Percentiles rank a stretch among this genome's conserved stretches.
phyloP scores from a whole-genome alignment of 2,113 vertebrate species.

The Melanerpes aurifrons region DNA sequence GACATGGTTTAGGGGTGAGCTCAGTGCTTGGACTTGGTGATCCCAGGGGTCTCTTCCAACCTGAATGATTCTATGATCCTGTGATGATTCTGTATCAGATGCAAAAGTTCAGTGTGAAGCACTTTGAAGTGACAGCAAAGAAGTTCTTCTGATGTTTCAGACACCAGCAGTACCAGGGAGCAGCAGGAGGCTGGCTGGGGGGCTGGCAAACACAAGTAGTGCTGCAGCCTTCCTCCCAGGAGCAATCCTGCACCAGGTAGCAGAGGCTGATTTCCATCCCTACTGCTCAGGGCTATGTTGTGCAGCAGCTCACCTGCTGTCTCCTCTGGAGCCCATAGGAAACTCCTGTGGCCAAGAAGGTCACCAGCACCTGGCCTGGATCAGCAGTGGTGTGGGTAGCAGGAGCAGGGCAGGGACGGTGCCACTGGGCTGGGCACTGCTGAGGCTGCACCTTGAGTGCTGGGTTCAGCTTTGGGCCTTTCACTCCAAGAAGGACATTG shows the following conservation, averaged over 20 bases:
- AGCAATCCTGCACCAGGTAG: background rate
- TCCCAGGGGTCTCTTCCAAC: too few relatives aligned
- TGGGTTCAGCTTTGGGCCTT: too few relatives aligned
- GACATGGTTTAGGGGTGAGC: too few relatives aligned
- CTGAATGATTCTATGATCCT: too few relatives aligned
- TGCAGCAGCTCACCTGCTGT: background rate
- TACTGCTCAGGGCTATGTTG: background rate
- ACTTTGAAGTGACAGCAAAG: background rate
- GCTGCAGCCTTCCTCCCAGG: background rate
- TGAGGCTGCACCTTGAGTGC: too few relatives aligned
- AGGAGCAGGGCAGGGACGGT: too few relatives aligned
- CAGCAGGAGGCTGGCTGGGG: background rate
- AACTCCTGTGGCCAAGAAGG: rapidly evolving
- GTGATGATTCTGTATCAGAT: too few relatives aligned
- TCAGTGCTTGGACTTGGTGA: too few relatives aligned
- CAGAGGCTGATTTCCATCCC: rapidly evolving
- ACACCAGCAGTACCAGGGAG: background rate
- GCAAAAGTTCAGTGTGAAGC: background rate
- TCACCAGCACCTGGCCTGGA: too few relatives aligned
- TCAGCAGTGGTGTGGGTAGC: too few relatives aligned
- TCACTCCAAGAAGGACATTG: too few relatives aligned
- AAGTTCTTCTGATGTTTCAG: background rate
- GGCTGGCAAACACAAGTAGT: background rate
- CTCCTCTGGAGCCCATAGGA: background rate
- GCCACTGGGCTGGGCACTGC: too few relatives aligned